Evolutionary conservation across 2,797 vertebrate species (phyloP).

Genomic region (Scomberomorus guttatus): DNA sequence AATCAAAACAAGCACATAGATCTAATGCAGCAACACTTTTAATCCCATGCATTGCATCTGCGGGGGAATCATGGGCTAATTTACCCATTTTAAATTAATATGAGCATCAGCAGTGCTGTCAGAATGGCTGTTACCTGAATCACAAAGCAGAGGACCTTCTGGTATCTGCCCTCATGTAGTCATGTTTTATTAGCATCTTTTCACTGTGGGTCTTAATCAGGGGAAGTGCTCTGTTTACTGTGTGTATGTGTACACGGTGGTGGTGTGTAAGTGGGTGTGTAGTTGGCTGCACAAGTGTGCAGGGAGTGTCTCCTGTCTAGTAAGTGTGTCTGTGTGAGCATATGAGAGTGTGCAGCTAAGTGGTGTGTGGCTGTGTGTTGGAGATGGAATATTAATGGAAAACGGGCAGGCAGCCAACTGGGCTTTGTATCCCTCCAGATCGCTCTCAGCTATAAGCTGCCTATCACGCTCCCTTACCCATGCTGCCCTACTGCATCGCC

Average conservation of each 20-base stretch:
- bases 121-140: conserved; percentile 40
- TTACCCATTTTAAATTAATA: not conserved
- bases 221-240: conserved; percentile 54
- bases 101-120: not conserved
- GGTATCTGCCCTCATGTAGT: conserved; percentile 27
- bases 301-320: conserved; percentile 33
- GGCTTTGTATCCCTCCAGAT: conserved; percentile 63
- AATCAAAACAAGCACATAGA: not conserved
- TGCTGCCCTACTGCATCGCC: conserved; percentile 59
- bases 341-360: conserved; percentile 13
- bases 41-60: not conserved
- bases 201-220: conserved; percentile 62
- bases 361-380: conserved; percentile 43
- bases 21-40: conserved; percentile 21
- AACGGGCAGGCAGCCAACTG: conserved; percentile 66
- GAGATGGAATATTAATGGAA: conserved; percentile 74
- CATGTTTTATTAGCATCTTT: conserved; percentile 59
- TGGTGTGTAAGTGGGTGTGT: conserved; percentile 13
- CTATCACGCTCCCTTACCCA: conserved; percentile 61
- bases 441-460: conserved; percentile 65
- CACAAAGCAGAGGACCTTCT: conserved; percentile 33
- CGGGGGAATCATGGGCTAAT: not conserved
- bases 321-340: conserved; percentile 29
- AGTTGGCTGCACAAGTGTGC: conserved; percentile 25
- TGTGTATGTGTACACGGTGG: conserved; percentile 31